A percentile compares a stretch with the other conserved stretches of the same genome.
These are phyloP conservation scores for Chaetodon auriga DNA, from an alignment of 2,113 vertebrate genomes.

Conservation along the genomic window DNA sequence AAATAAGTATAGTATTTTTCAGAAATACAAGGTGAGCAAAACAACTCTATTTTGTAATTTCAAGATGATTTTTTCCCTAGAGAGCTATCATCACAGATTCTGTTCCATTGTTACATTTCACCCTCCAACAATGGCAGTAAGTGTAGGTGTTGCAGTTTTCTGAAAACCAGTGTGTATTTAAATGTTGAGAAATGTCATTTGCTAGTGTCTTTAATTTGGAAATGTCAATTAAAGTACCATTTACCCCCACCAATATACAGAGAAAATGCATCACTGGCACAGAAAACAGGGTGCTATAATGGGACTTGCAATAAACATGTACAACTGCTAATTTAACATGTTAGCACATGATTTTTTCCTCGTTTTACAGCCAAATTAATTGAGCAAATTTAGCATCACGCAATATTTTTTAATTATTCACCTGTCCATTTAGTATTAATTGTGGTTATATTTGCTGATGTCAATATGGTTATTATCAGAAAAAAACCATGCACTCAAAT, in stretches of 20 bases:
- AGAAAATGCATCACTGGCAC: background rate
- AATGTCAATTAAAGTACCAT: background rate
- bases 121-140: too few relatives aligned
- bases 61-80: background rate
- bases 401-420: background rate
- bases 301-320: too few relatives aligned
- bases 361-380: background rate
- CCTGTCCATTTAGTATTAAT: background rate
- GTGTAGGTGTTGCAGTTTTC: too few relatives aligned
- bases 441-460: background rate
- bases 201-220: background rate
- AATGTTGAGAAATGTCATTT: background rate
- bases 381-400: background rate
- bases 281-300: background rate
- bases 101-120: too few relatives aligned
- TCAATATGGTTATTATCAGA: background rate
- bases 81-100: constrained; percentile 8
- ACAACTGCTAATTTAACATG: background rate
- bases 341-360: background rate
- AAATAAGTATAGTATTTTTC: background rate
- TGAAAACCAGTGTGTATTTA: background rate
- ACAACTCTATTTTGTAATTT: background rate
- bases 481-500: constrained; percentile 18
- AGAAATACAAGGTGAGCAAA: background rate
- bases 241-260: background rate